These are phyloP conservation scores for Cryptocheilus praepositus DNA, from an alignment of 2,888 invertebrate species.

Conservation along the genomic window DNA sequence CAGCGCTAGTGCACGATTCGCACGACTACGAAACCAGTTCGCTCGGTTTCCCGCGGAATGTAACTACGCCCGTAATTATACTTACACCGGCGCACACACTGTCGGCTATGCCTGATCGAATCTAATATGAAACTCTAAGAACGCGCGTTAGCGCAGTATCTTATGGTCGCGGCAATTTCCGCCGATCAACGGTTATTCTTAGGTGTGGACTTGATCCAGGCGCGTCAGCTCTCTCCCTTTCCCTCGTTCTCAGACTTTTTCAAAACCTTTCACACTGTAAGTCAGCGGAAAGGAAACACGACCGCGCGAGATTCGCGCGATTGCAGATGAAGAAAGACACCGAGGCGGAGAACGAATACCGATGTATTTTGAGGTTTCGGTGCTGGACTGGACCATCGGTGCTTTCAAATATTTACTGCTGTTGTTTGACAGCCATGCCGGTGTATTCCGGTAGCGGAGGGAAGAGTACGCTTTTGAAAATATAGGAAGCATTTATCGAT, in stretches of 20 bases:
- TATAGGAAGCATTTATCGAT: too few relatives aligned
- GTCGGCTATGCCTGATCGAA: conserved; percentile 40
- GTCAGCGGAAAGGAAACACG: conserved; percentile 45
- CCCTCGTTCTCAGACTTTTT: too few relatives aligned
- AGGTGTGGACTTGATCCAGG: too few relatives aligned
- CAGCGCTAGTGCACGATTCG: conserved; percentile 9
- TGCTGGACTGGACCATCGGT: too few relatives aligned
- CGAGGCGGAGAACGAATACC: too few relatives aligned
- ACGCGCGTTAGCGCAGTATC: conserved; percentile 18
- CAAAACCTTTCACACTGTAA: background rate
- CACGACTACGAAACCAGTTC: conserved; percentile 46
- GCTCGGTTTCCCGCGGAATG: conserved; percentile 50
- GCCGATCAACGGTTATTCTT: conserved; percentile 4
- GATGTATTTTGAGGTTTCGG: too few relatives aligned
- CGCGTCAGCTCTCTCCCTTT: too few relatives aligned
- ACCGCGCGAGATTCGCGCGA: conserved; percentile 20
- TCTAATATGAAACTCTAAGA: conserved; percentile 34
- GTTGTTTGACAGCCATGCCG: too few relatives aligned
- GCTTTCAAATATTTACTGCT: too few relatives aligned
- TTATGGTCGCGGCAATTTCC: conserved; percentile 40
- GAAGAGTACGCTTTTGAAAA: too few relatives aligned
- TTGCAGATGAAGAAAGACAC: too few relatives aligned
- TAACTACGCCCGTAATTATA: conserved; percentile 53
- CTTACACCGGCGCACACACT: conserved; percentile 40
- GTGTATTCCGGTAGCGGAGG: too few relatives aligned